These are phyloP conservation scores for Leptatherina wallacei DNA, from an alignment of 2,797 vertebrate species.

Conservation along the genomic window DNA sequence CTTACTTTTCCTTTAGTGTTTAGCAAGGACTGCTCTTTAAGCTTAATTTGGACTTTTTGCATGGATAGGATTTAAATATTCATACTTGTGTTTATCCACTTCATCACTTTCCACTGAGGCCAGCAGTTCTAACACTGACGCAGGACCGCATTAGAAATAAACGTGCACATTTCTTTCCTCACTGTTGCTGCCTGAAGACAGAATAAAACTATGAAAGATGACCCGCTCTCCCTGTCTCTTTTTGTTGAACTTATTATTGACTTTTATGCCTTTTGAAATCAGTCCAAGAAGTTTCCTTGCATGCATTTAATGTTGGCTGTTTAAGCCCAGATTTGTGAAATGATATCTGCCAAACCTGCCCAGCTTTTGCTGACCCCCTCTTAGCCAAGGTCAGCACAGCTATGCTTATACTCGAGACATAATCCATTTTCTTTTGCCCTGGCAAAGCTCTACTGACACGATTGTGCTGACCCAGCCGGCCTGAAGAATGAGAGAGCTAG, in stretches of 20 bases:
- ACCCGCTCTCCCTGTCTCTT: constrained; percentile 40
- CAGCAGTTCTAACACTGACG: constrained; percentile 20
- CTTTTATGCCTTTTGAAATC: constrained; percentile 61
- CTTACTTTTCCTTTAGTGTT: background rate
- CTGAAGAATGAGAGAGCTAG: constrained; percentile 55
- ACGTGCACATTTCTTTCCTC: constrained; percentile 20
- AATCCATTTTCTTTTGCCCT: constrained; percentile 71
- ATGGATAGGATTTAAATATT: constrained; percentile 14
- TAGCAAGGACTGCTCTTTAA: background rate
- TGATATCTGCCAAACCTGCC: constrained; percentile 71
- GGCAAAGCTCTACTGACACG: constrained; percentile 66
- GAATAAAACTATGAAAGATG: constrained; percentile 55
- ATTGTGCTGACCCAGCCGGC: constrained; percentile 75
- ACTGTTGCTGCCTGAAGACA: constrained; percentile 27
- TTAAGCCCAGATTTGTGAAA: constrained; percentile 64
- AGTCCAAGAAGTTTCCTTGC: constrained; percentile 61
- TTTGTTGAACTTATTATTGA: constrained; percentile 49
- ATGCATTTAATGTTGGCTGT: constrained; percentile 59
- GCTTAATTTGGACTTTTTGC: background rate
- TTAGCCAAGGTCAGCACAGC: constrained; percentile 74
- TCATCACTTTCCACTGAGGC: constrained; percentile 5
- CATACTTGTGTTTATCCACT: constrained; percentile 3
- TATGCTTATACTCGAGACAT: constrained; percentile 65
- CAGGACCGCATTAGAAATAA: constrained; percentile 5
- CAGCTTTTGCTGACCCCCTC: constrained; percentile 68